phyloP scores from a whole-genome alignment of 2,888 invertebrate genomes.

The Amphipoea lucens region DNA sequence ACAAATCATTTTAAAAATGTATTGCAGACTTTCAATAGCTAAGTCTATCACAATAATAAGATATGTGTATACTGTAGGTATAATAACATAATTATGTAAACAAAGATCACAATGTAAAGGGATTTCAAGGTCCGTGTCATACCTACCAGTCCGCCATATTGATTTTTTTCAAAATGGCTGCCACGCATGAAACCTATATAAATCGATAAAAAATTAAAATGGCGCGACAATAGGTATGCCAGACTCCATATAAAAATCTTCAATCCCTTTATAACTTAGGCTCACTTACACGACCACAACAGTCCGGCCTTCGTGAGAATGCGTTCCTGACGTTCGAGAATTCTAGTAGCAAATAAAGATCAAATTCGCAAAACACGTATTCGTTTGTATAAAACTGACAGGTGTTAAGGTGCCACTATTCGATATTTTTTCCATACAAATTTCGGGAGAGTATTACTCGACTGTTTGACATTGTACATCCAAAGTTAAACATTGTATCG shows the following conservation, averaged over 20 bases:
- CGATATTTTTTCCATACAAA: too few relatives aligned
- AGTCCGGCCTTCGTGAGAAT: neutral
- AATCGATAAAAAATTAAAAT: neutral
- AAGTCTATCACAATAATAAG: slow-evolving; percentile 59
- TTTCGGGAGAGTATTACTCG: too few relatives aligned
- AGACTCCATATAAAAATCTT: neutral
- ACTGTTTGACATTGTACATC: too few relatives aligned
- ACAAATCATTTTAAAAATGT: slow-evolving; percentile 49
- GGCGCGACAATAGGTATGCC: neutral
- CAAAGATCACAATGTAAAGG: slow-evolving; percentile 37
- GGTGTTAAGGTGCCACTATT: too few relatives aligned
- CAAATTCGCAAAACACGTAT: too few relatives aligned
- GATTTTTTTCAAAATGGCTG: neutral
- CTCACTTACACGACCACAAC: neutral
- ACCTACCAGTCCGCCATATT: neutral
- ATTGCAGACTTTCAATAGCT: slow-evolving; percentile 49
- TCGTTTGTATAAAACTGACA: too few relatives aligned
- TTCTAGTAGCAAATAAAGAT: too few relatives aligned
- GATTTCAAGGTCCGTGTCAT: neutral
- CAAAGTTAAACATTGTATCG: too few relatives aligned
- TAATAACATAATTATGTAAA: slow-evolving; percentile 46
- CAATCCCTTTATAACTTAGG: neutral
- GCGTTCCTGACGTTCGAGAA: neutral
- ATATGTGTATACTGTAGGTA: slow-evolving; percentile 58
- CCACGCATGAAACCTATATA: neutral